Conservation (phyloP, 2,888 invertebrate species). For the Neoscelio sp. region DNA sequence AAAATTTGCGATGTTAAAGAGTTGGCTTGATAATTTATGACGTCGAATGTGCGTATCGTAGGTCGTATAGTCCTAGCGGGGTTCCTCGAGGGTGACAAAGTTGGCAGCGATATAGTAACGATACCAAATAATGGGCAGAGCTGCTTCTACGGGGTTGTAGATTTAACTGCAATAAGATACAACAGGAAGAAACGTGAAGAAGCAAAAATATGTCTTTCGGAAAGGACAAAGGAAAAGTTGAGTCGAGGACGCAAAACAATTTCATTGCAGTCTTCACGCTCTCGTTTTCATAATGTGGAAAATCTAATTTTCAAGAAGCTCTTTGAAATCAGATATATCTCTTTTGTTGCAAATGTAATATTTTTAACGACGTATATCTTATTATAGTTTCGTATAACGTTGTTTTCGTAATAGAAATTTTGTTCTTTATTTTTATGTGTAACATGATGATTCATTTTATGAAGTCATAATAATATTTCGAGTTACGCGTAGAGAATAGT, state of each 20-base stretch:
- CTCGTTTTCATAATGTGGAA: constrained; percentile 34
- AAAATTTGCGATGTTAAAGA: constrained; percentile 58
- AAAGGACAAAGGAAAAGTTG: constrained; percentile 19
- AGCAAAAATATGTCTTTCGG: constrained; percentile 61
- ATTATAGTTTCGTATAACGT: no score
- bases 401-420: no score
- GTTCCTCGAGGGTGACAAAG: constrained; percentile 62
- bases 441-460: no score
- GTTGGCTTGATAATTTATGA: constrained; percentile 54
- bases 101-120: constrained; percentile 65
- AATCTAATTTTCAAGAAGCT: constrained; percentile 31
- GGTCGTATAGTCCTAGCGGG: constrained; percentile 41
- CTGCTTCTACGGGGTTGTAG: constrained; percentile 30
- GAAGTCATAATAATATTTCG: no score
- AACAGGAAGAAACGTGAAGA: constrained; percentile 38
- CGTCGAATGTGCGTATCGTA: constrained; percentile 56
- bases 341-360: not conserved
- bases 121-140: constrained; percentile 52
- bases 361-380: constrained; percentile 4
- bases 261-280: constrained; percentile 10
- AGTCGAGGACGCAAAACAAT: constrained; percentile 44
- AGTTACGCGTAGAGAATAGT: no score
- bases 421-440: no score
- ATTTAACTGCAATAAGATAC: constrained; percentile 62
- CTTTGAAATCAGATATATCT: constrained; percentile 8